Percentiles rank a stretch among this genome's conserved stretches.
These are phyloP conservation scores for Genyomyrus donnyi DNA, from an alignment of 2,113 vertebrate species.

Conservation along the genomic window DNA sequence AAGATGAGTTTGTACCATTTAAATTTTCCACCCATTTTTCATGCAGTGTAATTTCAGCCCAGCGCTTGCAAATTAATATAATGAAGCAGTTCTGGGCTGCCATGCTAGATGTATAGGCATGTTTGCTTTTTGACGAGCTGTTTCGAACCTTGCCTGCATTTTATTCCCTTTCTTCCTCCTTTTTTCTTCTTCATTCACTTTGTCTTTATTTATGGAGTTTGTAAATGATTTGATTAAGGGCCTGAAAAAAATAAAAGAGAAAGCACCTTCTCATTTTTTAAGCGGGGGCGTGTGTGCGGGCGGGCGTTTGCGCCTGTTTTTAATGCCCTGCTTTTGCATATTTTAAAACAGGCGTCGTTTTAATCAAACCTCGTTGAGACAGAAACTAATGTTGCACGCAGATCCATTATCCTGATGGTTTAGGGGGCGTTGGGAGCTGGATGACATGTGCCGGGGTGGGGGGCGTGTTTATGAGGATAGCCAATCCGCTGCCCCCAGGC, in stretches of 20 bases:
- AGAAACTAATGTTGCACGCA: conserved; percentile 46
- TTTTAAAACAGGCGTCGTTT: conserved; percentile 63
- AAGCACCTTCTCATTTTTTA: conserved; percentile 58
- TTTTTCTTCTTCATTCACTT: conserved; percentile 58
- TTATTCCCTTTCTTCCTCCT: conserved; percentile 50
- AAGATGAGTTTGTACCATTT: conserved; percentile 99
- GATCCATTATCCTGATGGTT: conserved; percentile 59
- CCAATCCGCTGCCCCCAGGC: conserved; percentile 28
- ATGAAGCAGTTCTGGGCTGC: conserved; percentile 96
- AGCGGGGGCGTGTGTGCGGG: conserved; percentile 31
- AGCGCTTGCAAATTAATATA: conserved; percentile 99
- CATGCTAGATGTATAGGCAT: conserved; percentile 88
- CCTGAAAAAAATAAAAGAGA: conserved; percentile 43
- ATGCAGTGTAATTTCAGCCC: conserved; percentile 92
- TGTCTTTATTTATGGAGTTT: conserved; percentile 66
- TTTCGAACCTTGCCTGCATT: conserved; percentile 66
- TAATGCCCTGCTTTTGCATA: conserved; percentile 46
- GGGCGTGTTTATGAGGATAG: conserved; percentile 38
- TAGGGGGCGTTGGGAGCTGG: conserved; percentile 43
- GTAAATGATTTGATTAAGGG: conserved; percentile 75
- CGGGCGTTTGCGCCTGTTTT: conserved; percentile 39
- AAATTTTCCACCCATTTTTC: conserved; percentile 99
- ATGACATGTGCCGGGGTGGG: background rate
- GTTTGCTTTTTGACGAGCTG: conserved; percentile 77
- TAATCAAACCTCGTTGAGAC: conserved; percentile 55